phyloP scores from a whole-genome alignment of 2,888 invertebrate genomes.

The Tolmerus cingulatus region DNA sequence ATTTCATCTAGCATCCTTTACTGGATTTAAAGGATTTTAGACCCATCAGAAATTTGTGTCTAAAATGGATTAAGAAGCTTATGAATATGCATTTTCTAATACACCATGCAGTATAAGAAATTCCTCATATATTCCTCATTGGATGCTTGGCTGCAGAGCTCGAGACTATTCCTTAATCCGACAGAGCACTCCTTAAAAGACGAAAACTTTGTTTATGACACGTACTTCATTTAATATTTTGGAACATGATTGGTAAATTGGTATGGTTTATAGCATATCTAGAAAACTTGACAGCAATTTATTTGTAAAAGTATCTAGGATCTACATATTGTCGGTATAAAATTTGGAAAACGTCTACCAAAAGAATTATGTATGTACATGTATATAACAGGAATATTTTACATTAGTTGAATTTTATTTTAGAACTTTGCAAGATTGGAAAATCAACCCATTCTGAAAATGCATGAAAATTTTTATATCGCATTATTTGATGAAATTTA shows the following conservation, averaged over 20 bases:
- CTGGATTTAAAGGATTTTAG: not conserved
- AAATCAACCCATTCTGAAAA: too few relatives aligned
- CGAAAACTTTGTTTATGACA: not conserved
- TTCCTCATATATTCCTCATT: not conserved
- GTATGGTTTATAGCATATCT: not conserved
- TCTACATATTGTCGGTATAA: too few relatives aligned
- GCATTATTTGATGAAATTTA: too few relatives aligned
- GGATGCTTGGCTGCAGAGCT: not conserved
- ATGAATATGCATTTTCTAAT: not conserved
- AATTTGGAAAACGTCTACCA: too few relatives aligned
- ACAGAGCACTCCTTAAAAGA: not conserved
- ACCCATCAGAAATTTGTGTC: not conserved
- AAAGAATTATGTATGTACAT: too few relatives aligned
- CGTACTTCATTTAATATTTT: not conserved
- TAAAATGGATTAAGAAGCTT: not conserved
- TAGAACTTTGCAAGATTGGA: too few relatives aligned
- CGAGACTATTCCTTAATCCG: not conserved
- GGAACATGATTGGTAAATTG: not conserved
- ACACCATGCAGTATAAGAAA: not conserved
- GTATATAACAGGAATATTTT: too few relatives aligned
- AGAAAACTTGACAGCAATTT: not conserved
- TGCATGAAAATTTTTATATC: too few relatives aligned
- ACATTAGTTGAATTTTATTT: too few relatives aligned
- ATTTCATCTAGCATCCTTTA: not conserved
- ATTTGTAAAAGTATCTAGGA: too few relatives aligned